Conservation (phyloP, 1,140 invertebrate genomes). For the Cherax destructor region DNA sequence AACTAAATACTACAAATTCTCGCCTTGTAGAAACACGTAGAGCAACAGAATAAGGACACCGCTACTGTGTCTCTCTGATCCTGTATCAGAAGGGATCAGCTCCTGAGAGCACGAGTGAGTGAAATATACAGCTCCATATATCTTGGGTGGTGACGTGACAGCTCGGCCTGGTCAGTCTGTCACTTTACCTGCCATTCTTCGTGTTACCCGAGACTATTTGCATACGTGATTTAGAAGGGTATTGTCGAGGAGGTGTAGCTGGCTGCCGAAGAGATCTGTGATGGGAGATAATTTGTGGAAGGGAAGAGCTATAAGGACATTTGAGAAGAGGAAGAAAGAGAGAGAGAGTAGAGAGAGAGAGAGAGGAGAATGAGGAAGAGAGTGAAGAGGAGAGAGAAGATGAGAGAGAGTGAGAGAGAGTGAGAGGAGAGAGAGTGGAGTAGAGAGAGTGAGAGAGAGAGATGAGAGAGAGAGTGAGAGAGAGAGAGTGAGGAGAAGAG, state of each 20-base stretch:
- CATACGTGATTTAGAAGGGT: conserved; percentile 2
- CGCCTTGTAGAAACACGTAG: too few species aligned
- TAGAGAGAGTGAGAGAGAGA: too few species aligned
- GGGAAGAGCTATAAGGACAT: not conserved
- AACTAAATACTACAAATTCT: too few species aligned
- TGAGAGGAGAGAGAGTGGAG: too few species aligned
- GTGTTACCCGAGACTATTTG: not conserved
- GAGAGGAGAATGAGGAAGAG: too few species aligned
- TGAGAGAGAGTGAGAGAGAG: too few species aligned
- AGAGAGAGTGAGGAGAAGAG: too few species aligned
- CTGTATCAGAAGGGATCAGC: not conserved
- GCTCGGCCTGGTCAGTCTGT: not conserved
- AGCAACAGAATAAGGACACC: too few species aligned
- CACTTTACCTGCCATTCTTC: not conserved
- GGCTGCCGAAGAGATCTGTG: not conserved
- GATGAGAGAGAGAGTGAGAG: too few species aligned
- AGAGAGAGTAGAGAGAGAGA: conserved; percentile 19
- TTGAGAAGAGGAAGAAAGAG: not conserved
- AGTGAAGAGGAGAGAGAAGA: conserved; percentile 23
- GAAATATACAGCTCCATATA: conserved; percentile 9
- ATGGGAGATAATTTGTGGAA: not conserved
- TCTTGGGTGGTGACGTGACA: not conserved
- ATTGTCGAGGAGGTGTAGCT: not conserved
- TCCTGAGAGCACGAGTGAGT: not conserved
- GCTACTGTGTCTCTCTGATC: too few species aligned